Conservation (phyloP, 2,113 vertebrate genomes). For the Mystacornis crossleyi region DNA sequence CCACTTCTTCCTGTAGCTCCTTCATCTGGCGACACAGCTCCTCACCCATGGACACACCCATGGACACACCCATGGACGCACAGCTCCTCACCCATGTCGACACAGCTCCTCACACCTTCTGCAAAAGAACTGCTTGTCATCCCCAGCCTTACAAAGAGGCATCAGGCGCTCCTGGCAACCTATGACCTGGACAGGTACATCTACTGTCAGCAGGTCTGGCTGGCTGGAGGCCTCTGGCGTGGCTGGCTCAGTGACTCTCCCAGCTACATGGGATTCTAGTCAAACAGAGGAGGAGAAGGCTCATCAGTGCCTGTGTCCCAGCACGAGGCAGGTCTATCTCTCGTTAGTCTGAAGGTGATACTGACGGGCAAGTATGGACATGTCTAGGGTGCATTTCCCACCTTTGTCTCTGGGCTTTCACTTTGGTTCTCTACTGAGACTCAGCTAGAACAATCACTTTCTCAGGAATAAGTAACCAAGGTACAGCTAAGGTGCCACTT, state of each 20-base stretch:
- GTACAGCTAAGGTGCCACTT: neutral
- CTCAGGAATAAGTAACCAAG: neutral
- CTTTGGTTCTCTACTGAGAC: neutral
- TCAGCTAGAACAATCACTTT: neutral
- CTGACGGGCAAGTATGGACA: neutral
- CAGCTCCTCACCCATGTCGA: neutral
- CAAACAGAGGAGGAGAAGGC: neutral
- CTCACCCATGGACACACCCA: neutral
- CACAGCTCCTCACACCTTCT: neutral
- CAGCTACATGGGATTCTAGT: neutral
- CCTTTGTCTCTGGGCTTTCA: neutral
- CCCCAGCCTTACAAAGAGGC: neutral
- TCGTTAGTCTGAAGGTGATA: neutral
- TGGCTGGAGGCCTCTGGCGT: neutral
- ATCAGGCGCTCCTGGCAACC: neutral
- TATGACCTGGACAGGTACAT: neutral
- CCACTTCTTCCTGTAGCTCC: neutral
- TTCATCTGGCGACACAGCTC: neutral
- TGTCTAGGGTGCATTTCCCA: neutral
- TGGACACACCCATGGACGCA: too few species aligned
- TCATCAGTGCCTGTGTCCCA: neutral
- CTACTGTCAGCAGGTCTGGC: neutral
- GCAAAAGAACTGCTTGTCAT: neutral
- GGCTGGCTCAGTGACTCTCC: neutral
- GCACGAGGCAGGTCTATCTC: rapidly evolving